Evolutionary conservation across 2,888 invertebrate species (phyloP).

Genomic region (Laothoe populi): DNA sequence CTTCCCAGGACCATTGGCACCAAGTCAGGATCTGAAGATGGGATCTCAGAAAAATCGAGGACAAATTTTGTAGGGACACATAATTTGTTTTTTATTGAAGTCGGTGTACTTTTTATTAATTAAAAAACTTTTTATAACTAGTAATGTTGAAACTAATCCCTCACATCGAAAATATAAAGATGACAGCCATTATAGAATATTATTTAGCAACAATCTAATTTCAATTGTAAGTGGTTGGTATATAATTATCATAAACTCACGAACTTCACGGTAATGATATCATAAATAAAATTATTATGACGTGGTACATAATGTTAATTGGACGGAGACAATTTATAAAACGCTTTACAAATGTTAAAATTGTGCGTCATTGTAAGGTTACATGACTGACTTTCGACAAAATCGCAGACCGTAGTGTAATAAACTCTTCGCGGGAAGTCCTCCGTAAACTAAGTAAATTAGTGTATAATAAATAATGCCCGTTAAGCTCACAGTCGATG

Average conservation of each 20-base stretch:
- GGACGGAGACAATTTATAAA: constrained; percentile 75
- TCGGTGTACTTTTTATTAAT: no score
- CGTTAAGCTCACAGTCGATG: constrained; percentile 64
- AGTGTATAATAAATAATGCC: constrained; percentile 67
- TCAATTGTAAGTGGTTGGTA: constrained; percentile 10
- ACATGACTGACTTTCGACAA: constrained; percentile 41
- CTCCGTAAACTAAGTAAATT: constrained; percentile 51
- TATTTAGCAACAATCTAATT: neutral
- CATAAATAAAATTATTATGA: constrained; percentile 49
- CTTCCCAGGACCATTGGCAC: no score
- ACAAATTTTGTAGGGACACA: no score
- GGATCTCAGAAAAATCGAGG: no score
- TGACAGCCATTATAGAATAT: neutral
- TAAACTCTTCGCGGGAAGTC: constrained; percentile 44
- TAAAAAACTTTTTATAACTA: no score
- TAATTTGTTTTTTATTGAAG: no score
- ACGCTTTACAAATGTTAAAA: constrained; percentile 65
- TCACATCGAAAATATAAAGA: neutral
- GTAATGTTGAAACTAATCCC: constrained; percentile 1
- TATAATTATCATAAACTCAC: constrained; percentile 29
- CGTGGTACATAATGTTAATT: constrained; percentile 62
- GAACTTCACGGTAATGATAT: constrained; percentile 35
- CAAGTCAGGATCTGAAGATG: no score
- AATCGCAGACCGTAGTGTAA: constrained; percentile 36
- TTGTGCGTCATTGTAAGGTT: constrained; percentile 66